phyloP scores from a whole-genome alignment of 2,888 invertebrate species.

The Acrobasis suavella region DNA sequence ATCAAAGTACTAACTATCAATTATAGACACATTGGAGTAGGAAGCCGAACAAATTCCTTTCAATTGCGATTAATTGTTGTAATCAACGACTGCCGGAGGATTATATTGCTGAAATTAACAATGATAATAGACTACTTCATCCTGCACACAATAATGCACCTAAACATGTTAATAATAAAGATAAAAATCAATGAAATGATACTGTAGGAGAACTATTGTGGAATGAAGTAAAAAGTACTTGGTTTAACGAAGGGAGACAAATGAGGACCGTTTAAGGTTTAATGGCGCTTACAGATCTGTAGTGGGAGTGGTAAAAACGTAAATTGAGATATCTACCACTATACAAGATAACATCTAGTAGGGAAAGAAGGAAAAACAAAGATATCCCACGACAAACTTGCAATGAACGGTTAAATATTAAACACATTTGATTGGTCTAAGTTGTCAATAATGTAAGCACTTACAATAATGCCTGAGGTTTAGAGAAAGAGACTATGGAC shows the following conservation, averaged over 20 bases:
- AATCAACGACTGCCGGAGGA: conserved; percentile 75
- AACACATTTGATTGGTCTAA: too few species aligned
- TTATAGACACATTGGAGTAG: conserved; percentile 51
- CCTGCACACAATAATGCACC: conserved; percentile 37
- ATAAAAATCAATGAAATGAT: conserved; percentile 34
- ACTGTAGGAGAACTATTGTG: conserved; percentile 39
- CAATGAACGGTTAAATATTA: neutral
- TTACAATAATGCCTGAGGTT: too few species aligned
- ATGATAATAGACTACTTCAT: conserved; percentile 52
- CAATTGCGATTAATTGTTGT: conserved; percentile 80
- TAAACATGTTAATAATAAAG: conserved; percentile 39
- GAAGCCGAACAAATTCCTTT: conserved; percentile 71
- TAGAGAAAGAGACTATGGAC: too few species aligned
- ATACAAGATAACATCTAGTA: conserved; percentile 5
- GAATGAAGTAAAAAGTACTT: conserved; percentile 56
- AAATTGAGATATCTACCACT: conserved; percentile 19
- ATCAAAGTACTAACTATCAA: conserved; percentile 30
- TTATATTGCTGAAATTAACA: conserved; percentile 73
- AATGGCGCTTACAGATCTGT: conserved; percentile 55
- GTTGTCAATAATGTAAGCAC: too few species aligned
- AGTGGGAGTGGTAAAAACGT: conserved; percentile 33
- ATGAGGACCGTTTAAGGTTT: conserved; percentile 56
- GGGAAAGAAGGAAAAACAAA: neutral
- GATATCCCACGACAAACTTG: neutral
- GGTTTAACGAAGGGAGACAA: conserved; percentile 58